phyloP scores from a whole-genome alignment of 2,797 vertebrate species.

The Staurois parvus region DNA sequence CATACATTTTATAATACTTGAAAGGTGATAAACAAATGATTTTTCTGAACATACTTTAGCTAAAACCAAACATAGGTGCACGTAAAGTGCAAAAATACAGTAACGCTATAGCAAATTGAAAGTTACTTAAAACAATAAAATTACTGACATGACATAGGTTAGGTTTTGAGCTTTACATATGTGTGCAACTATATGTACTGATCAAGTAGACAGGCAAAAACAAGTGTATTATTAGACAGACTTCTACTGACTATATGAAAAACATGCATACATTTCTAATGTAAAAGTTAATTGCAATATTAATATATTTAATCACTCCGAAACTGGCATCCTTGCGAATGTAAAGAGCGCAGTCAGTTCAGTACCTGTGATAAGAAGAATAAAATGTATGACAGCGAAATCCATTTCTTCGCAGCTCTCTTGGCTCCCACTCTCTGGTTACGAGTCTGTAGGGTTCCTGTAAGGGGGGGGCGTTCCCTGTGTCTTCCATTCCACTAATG shows the following conservation, averaged over 20 bases:
- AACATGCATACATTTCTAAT: not conserved
- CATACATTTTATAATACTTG: not conserved
- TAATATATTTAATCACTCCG: not conserved
- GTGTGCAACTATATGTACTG: too few species aligned
- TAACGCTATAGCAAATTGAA: not conserved
- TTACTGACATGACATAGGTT: not conserved
- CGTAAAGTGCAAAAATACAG: not conserved
- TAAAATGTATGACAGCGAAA: slow-evolving; percentile 36
- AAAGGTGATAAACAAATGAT: not conserved
- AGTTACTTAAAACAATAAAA: not conserved
- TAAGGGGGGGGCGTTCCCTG: slow-evolving; percentile 28
- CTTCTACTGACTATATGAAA: not conserved
- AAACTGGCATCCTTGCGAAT: not conserved
- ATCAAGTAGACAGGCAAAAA: not conserved
- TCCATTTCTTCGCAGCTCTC: slow-evolving; percentile 48
- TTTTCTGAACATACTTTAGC: not conserved
- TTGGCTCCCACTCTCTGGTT: slow-evolving; percentile 10
- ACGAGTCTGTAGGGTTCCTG: slow-evolving; percentile 15
- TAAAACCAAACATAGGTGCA: not conserved
- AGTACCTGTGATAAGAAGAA: slow-evolving; percentile 53
- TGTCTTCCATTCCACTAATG: slow-evolving; percentile 36
- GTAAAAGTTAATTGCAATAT: too few species aligned
- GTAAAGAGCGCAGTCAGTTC: not conserved
- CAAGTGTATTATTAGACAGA: not conserved
- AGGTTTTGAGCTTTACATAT: not conserved